Conservation (phyloP, 2,888 invertebrate species). For the Prenolepis imparis region DNA sequence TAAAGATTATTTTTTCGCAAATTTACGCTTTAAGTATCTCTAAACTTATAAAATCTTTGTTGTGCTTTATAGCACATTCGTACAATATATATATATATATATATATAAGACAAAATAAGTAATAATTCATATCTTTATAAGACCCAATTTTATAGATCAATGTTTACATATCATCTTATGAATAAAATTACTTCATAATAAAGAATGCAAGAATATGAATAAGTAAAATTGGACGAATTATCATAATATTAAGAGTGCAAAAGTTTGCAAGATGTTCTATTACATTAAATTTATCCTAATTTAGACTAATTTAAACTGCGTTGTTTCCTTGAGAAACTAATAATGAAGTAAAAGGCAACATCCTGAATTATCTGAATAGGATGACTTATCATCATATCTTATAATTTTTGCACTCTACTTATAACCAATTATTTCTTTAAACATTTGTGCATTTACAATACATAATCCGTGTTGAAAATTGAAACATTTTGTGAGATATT, state of each 20-base stretch:
- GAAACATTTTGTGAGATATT: slow-evolving; percentile 57
- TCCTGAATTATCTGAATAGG: not conserved
- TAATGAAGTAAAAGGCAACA: not conserved
- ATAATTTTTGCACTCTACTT: not conserved
- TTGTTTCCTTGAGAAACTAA: not conserved
- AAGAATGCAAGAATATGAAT: slow-evolving; percentile 60
- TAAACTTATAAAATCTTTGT: slow-evolving; percentile 31
- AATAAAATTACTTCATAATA: slow-evolving; percentile 37
- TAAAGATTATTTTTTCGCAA: not conserved
- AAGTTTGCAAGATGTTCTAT: not conserved
- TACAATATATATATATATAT: too few species aligned
- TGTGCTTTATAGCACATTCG: not conserved
- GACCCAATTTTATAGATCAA: slow-evolving; percentile 40
- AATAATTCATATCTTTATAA: slow-evolving; percentile 41
- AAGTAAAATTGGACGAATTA: slow-evolving; percentile 7
- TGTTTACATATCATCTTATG: not conserved
- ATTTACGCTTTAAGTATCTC: slow-evolving; percentile 15
- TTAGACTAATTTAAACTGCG: not conserved
- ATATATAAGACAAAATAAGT: slow-evolving; percentile 24
- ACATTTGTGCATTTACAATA: slow-evolving; percentile 18
- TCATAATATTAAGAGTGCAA: not conserved
- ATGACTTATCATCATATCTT: not conserved
- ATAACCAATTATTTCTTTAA: slow-evolving; percentile 28
- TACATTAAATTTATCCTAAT: not conserved
- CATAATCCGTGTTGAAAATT: not conserved